Conservation (phyloP, 2,797 vertebrate species). For the Clarias pachynema region DNA sequence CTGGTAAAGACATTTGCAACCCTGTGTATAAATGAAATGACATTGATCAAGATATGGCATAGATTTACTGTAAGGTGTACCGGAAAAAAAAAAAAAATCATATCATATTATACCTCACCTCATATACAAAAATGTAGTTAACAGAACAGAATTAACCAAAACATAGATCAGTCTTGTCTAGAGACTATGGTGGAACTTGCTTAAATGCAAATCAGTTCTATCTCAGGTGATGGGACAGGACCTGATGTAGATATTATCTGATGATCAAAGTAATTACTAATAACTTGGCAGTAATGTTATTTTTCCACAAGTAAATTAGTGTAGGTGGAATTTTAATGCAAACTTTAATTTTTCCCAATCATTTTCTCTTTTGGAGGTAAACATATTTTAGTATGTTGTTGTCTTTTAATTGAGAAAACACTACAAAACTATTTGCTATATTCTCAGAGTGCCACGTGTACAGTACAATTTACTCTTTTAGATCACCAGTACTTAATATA, state of each 20-base stretch:
- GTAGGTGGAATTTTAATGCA: not conserved
- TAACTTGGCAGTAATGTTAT: not conserved
- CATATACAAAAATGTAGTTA: not conserved
- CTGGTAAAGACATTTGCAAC: not conserved
- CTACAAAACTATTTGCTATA: not conserved
- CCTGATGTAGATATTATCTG: not conserved
- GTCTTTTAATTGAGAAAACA: not conserved
- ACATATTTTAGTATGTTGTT: not conserved
- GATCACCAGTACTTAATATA: not conserved
- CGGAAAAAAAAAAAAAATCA: not conserved
- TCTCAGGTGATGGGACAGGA: not conserved
- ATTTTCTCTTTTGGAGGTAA: not conserved
- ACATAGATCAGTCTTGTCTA: not conserved
- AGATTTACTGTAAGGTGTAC: not conserved
- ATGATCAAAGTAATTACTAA: not conserved
- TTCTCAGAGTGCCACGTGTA: too few species aligned
- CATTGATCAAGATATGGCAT: not conserved
- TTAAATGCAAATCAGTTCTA: not conserved
- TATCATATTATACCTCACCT: not conserved
- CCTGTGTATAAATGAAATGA: not conserved
- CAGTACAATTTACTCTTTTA: not conserved
- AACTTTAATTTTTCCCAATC: not conserved
- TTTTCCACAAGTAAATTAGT: not conserved
- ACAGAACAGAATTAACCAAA: not conserved
- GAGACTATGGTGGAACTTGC: not conserved